Percentiles rank a stretch among this genome's conserved stretches.
These are phyloP conservation scores for Bombyx huttoni DNA, from an alignment of 2,888 invertebrate genomes.

Conservation along the genomic window DNA sequence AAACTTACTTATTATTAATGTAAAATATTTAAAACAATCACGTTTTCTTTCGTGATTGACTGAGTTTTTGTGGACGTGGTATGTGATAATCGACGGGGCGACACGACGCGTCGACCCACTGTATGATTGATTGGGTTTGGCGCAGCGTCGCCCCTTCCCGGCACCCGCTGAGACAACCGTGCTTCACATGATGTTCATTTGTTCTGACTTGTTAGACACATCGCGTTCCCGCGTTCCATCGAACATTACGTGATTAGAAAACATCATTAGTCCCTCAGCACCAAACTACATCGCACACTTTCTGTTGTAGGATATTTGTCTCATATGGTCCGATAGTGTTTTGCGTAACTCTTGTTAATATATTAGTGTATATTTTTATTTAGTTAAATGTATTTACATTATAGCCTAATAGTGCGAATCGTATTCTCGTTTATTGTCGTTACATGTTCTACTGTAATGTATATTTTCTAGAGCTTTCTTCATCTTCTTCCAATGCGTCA, in stretches of 20 bases:
- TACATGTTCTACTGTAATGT: no score
- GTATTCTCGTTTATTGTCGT: no score
- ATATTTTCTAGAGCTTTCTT: no score
- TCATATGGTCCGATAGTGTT: background rate
- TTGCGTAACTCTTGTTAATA: background rate
- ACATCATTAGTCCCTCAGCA: slow-evolving; percentile 18
- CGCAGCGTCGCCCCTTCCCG: slow-evolving; percentile 13
- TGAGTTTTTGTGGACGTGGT: background rate
- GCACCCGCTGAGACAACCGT: slow-evolving; percentile 40
- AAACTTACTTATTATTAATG: background rate
- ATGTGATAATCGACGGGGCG: slow-evolving; percentile 3
- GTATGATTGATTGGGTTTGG: slow-evolving; percentile 45
- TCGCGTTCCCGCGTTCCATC: slow-evolving; percentile 19
- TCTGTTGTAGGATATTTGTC: background rate
- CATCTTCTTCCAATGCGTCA: no score
- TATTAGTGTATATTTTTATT: no score
- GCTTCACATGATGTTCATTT: slow-evolving; percentile 50
- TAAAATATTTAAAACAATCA: background rate
- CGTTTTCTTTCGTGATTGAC: background rate
- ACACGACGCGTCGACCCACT: slow-evolving; percentile 22
- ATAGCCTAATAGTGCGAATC: no score
- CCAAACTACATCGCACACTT: slow-evolving; percentile 3
- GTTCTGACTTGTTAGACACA: slow-evolving; percentile 52
- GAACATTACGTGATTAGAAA: slow-evolving; percentile 40
- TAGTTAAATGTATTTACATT: no score